phyloP scores from a whole-genome alignment of 2,797 vertebrate genomes.

The Paramormyrops hopkinsi region DNA sequence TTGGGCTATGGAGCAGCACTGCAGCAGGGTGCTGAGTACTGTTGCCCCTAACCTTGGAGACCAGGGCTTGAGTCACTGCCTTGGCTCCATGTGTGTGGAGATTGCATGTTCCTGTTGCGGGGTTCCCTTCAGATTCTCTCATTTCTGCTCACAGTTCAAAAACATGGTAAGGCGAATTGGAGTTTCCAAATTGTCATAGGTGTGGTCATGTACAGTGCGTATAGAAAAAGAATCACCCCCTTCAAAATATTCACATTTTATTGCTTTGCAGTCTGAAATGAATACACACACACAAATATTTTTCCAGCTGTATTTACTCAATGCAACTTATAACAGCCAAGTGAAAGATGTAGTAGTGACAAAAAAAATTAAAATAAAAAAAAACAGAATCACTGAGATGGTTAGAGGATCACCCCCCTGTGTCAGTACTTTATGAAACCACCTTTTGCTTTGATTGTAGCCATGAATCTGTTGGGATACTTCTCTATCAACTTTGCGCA shows the following conservation, averaged over 20 bases:
- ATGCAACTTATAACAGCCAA: neutral
- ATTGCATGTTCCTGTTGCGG: neutral
- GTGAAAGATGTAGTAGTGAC: neutral
- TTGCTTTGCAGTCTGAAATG: neutral
- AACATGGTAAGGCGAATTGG: neutral
- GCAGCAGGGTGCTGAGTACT: neutral
- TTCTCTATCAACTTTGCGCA: neutral
- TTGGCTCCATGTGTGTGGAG: neutral
- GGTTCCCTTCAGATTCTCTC: neutral
- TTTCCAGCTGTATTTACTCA: neutral
- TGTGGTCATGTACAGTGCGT: neutral
- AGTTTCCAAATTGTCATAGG: neutral
- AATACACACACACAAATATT: neutral
- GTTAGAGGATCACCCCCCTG: neutral
- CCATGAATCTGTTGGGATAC: neutral
- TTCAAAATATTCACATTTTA: neutral
- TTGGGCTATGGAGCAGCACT: neutral
- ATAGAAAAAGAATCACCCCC: neutral
- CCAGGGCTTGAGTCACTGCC: neutral
- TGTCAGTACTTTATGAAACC: neutral
- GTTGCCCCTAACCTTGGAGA: neutral
- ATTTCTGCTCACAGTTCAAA: neutral
- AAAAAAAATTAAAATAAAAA: neutral
- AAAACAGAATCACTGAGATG: neutral
- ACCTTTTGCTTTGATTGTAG: constrained; percentile 6